Evolutionary conservation across 37 sponge, comb jelly and placozoan species (phyloP).

Genomic region (Ephydatia muelleri): DNA sequence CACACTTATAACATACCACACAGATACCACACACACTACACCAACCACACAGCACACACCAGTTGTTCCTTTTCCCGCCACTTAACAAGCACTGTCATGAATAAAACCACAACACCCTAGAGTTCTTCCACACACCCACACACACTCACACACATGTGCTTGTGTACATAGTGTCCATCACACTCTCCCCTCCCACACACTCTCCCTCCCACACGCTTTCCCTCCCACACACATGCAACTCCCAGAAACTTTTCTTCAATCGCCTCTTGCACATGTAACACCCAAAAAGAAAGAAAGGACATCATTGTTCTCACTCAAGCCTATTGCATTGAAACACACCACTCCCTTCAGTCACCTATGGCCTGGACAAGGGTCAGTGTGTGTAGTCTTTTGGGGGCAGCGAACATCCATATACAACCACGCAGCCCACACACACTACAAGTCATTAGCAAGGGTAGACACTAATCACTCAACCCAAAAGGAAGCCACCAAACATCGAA

Average conservation of each 20-base stretch:
- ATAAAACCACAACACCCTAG: too few species aligned
- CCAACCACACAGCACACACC: too few species aligned
- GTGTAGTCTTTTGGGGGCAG: background rate
- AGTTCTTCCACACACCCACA: too few species aligned
- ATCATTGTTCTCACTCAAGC: background rate
- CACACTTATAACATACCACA: background rate
- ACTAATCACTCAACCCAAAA: background rate
- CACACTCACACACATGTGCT: background rate
- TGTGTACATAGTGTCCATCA: too few species aligned
- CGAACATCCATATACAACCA: background rate
- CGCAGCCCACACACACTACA: background rate
- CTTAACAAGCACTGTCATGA: too few species aligned
- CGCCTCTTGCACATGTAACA: background rate
- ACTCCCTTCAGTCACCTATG: background rate
- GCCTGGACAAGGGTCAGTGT: background rate
- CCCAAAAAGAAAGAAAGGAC: background rate
- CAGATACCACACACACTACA: background rate
- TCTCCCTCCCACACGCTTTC: background rate
- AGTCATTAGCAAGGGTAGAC: background rate
- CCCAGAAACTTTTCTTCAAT: background rate
- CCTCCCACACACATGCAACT: background rate
- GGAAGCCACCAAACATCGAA: background rate
- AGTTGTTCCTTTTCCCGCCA: too few species aligned
- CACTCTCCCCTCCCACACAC: background rate
- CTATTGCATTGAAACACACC: background rate